A percentile compares a stretch with the other conserved stretches of the same genome.
phyloP scores from a whole-genome alignment of 2,888 invertebrate genomes.

The Oxycera nigricornis region DNA sequence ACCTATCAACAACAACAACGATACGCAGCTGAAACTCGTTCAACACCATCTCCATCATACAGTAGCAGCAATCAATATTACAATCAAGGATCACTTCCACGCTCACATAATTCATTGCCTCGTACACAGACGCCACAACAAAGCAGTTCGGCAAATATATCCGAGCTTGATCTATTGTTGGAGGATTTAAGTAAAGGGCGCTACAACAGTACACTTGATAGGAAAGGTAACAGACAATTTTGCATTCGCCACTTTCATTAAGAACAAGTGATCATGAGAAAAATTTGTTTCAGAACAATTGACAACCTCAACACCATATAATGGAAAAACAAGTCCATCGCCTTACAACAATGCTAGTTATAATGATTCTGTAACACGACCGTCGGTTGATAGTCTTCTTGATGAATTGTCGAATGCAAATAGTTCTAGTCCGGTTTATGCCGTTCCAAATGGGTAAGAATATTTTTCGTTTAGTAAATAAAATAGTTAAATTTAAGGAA shows the following conservation, averaged over 20 bases:
- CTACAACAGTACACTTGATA: conserved; percentile 64
- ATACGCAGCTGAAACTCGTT: conserved; percentile 53
- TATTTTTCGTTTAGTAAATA: too few relatives aligned
- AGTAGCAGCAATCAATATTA: conserved; percentile 55
- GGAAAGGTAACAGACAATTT: conserved; percentile 62
- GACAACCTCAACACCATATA: conserved; percentile 55
- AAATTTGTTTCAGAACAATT: conserved; percentile 53
- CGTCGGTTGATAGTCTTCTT: conserved; percentile 86
- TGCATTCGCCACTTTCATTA: too few relatives aligned
- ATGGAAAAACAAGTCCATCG: conserved; percentile 59
- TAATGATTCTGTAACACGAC: conserved; percentile 65
- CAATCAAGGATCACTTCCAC: conserved; percentile 50
- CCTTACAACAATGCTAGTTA: conserved; percentile 52
- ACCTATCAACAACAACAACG: conserved; percentile 54
- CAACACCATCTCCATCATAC: conserved; percentile 52
- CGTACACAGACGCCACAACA: conserved; percentile 47
- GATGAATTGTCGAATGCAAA: conserved; percentile 75
- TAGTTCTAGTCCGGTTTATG: conserved; percentile 61
- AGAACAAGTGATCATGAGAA: too few relatives aligned
- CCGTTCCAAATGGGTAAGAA: conserved; percentile 78
- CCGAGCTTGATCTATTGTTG: conserved; percentile 89
- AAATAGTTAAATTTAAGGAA: too few relatives aligned
- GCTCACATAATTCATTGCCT: conserved; percentile 44
- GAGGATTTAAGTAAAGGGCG: conserved; percentile 88
- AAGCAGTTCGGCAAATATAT: conserved; percentile 72